These are phyloP conservation scores for Epirrita christyi DNA, from an alignment of 2,888 invertebrate genomes.

Conservation along the genomic window DNA sequence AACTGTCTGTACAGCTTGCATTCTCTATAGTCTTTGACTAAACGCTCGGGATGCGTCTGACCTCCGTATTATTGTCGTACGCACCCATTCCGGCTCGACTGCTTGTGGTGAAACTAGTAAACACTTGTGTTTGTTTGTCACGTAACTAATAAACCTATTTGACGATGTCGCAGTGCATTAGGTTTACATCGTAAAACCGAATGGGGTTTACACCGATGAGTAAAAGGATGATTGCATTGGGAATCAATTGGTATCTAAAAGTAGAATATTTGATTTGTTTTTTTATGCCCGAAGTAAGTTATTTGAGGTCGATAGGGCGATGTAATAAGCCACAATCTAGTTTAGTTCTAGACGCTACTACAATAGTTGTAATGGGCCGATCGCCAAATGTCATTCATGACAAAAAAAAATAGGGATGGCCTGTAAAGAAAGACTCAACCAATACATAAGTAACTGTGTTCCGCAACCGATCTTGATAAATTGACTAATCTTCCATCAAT, in stretches of 20 bases:
- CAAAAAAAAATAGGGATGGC: not conserved
- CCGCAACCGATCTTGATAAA: not conserved
- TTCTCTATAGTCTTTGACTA: constrained; percentile 9
- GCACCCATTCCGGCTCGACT: constrained; percentile 26
- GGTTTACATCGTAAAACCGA: constrained; percentile 19
- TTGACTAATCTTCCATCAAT: no score
- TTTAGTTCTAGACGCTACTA: constrained; percentile 11
- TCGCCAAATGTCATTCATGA: constrained; percentile 8
- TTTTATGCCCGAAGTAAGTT: no score
- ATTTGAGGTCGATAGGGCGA: no score
- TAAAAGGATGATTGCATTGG: constrained; percentile 14
- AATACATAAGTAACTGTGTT: not conserved
- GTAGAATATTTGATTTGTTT: no score
- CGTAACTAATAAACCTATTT: constrained; percentile 30
- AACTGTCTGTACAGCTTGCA: not conserved
- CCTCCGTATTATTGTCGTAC: constrained; percentile 27
- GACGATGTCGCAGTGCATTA: constrained; percentile 21
- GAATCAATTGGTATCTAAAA: not conserved
- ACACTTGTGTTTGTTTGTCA: constrained; percentile 30
- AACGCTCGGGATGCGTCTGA: constrained; percentile 20
- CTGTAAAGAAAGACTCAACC: not conserved
- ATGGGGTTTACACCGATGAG: constrained; percentile 8
- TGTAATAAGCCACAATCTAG: constrained; percentile 4
- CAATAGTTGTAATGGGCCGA: constrained; percentile 3
- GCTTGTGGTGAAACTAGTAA: constrained; percentile 24